Percentiles rank a stretch among this genome's conserved stretches.
These are phyloP conservation scores for Elmis aenea DNA, from an alignment of 2,888 invertebrate species.

Conservation along the genomic window DNA sequence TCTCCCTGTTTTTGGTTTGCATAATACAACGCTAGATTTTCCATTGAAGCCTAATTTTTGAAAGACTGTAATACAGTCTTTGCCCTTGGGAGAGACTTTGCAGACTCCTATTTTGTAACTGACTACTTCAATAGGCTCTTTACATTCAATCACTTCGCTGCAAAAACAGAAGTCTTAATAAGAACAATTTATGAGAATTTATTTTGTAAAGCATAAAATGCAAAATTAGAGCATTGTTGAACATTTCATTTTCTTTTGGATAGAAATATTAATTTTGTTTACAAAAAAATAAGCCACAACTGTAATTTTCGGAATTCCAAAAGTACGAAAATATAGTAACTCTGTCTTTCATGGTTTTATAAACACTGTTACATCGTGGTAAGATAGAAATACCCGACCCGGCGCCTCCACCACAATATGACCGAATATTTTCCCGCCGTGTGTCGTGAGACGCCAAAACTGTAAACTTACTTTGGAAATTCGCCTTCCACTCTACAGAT, in stretches of 20 bases:
- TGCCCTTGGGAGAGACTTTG: constrained; percentile 88
- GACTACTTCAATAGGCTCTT: constrained; percentile 87
- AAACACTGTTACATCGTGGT: too few relatives aligned
- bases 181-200: constrained; percentile 3
- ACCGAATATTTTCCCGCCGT: too few relatives aligned
- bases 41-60: constrained; percentile 84
- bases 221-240: too few relatives aligned
- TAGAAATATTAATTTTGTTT: too few relatives aligned
- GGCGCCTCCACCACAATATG: too few relatives aligned
- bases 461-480: constrained; percentile 83
- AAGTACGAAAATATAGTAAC: too few relatives aligned
- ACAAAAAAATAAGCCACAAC: too few relatives aligned
- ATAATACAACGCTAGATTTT: constrained; percentile 87
- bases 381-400: too few relatives aligned
- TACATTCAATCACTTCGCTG: constrained; percentile 78
- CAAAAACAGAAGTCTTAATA: constrained; percentile 16
- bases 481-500: constrained; percentile 91
- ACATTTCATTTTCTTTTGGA: too few relatives aligned
- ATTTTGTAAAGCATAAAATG: constrained; percentile 5
- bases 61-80: constrained; percentile 88
- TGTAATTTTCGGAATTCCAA: too few relatives aligned
- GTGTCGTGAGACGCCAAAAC: too few relatives aligned
- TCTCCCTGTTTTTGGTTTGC: constrained; percentile 91
- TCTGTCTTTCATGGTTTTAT: too few relatives aligned
- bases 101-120: constrained; percentile 96